Evolutionary conservation across 2,888 invertebrate genomes (phyloP), one percentile per base, ranked within the genome.

Genomic region (Tromatobia lineatoria): DNA sequence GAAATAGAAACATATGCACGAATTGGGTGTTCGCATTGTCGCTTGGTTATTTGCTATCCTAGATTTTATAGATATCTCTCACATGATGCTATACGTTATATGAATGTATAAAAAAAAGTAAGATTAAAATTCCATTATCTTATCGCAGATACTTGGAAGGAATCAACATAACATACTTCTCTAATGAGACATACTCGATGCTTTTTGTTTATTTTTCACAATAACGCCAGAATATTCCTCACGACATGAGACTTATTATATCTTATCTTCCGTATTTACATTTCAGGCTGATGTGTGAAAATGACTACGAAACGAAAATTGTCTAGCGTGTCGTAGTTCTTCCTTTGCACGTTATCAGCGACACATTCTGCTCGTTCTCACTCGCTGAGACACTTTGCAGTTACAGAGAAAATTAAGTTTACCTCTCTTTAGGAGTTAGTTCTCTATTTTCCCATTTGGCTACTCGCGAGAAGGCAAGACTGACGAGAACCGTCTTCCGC

Each of bases 321-420:
- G 29, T 29, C 59, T 29, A 29, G n/a, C 59, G 11, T 13, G 13
- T 25, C 25, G 57, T 25, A 10, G 25, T 57, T 23, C 13, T 25
- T 59, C n/a, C 15, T 6, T n/a, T 59, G 1, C 15, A 59, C 15
- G 59, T 29, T 13, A 25, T 15, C 57, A 54, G 52, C 52, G 10
- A 18, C 18, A 15, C 10, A 11, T 57, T 29, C 34, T 38, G 15
- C 34, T 18, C 38, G 42, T 42, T 11, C 3, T 64, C 64, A n/a
- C 42, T 11, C 20, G 42, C 10, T 13, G 42, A 29, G 61, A 34
- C 11, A 20, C 29, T 64, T 34, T 42, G n/a, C 23, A 2, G 61
- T 29, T 42, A 42, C 38, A 34, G 1, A 18, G 45, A 20, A 66
- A 66, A 66, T 20, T 2, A 66, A 45, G 45, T 66, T 66, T 66